Percentiles rank a stretch among this genome's conserved stretches.
Conservation (phyloP, 2,888 invertebrate species). For the Tachina grossa region DNA sequence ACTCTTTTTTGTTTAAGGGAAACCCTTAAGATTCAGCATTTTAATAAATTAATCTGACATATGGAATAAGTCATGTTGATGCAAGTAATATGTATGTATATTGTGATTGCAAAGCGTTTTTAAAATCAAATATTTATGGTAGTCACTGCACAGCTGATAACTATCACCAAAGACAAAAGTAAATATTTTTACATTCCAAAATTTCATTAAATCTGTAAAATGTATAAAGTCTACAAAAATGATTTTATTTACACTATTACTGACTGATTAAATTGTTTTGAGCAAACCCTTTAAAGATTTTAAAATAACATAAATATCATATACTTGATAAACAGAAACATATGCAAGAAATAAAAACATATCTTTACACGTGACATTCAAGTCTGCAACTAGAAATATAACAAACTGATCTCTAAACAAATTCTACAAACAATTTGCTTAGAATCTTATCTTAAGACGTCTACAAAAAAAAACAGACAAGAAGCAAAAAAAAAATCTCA, state of each 20-base stretch:
- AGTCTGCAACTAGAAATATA: constrained; percentile 4
- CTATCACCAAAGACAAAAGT: not conserved
- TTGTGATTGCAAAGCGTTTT: no score
- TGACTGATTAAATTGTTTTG: constrained; percentile 14
- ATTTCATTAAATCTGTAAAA: constrained; percentile 14
- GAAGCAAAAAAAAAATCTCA: constrained; percentile 10
- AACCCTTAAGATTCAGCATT: no score
- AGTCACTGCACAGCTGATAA: no score
- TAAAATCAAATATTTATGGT: not conserved
- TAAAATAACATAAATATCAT: constrained; percentile 9
- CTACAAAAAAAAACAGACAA: constrained; percentile 21
- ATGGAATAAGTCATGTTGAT: no score
- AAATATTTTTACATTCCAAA: constrained; percentile 36
- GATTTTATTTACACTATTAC: constrained; percentile 10
- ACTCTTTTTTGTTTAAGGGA: no score
- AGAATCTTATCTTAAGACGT: constrained; percentile 38
- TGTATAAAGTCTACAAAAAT: not conserved
- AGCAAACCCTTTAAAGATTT: constrained; percentile 2
- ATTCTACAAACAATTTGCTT: constrained; percentile 24
- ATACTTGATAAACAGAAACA: constrained; percentile 8
- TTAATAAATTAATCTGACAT: no score
- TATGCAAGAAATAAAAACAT: not conserved
- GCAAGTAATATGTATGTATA: no score
- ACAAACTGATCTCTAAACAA: constrained; percentile 21
- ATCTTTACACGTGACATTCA: constrained; percentile 28